Base-by-base conservation (phyloP, 2,888 invertebrate genomes). In the Cheilosia scutellata region DNA sequence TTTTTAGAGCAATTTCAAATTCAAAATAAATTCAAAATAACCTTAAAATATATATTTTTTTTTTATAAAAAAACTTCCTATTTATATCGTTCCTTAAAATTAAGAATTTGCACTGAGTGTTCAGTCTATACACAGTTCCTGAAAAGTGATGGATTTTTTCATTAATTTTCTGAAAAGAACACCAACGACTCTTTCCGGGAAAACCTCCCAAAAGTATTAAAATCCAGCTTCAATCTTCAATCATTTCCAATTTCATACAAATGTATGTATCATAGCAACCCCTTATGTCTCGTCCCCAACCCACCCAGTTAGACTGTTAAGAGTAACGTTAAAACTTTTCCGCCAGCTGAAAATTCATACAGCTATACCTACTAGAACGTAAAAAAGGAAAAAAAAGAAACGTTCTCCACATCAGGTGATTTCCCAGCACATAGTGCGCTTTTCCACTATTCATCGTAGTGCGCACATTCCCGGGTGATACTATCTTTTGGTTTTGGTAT, bases 331-430 rank as follows among this genome's bases (percentile, higher is more conserved):
- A 31, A 82, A 70, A 75, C 63, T 75, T 76, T 58, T 51, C 62
- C 63, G 42, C 40, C 68, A 70, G 75, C 60, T 75, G 58, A 57
- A 82, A 82, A 65, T 76, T 63, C 70, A 57, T 71, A 71, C 53
- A 72, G 68, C 47, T 47, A 16, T 9, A 33, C 9, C 62, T 47
- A 66, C 47, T 53, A 42, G 37, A 74, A 63, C 51, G 62, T 55
- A 31, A 16, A 49, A 72, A 71, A 47, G 5, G 20, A 58, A 37
- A 58, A 47, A 25, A 58, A 60, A 33, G 31, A 33, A 65, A 63
- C 70, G 70, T 77, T 75, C 75, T 63, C 68, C 57, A 75, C 75
- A 84, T 84, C 84, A 80, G 84, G 84, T 84, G 84, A 84, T 79
- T 71, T 42, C 49, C 58, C n/a, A 65, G 75, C 31, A 65, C 63